Evolutionary conservation across 2,888 invertebrate genomes (phyloP).

Genomic region (Macrophya annulata): DNA sequence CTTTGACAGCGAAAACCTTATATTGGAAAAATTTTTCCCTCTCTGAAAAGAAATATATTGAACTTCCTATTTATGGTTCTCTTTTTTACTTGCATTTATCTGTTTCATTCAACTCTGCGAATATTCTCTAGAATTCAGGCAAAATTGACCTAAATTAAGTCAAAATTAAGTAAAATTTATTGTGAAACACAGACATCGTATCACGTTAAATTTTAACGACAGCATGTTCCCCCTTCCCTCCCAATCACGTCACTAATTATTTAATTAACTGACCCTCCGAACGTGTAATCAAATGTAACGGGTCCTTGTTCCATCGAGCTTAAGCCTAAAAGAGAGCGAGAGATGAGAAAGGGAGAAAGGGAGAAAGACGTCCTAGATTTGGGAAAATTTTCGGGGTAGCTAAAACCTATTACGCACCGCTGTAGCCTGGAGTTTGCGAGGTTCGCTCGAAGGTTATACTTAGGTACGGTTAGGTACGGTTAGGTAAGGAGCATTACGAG

Average conservation of each 20-base stretch:
- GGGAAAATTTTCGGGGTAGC: conserved; percentile 50
- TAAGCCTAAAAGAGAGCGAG: conserved; percentile 23
- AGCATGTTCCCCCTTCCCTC: conserved; percentile 58
- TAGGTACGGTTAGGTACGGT: conserved; percentile 59
- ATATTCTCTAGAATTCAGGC: not conserved
- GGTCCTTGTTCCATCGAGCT: conserved; percentile 40
- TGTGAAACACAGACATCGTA: not conserved
- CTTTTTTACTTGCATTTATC: not conserved
- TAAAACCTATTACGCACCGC: conserved; percentile 52
- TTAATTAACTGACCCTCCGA: conserved; percentile 55
- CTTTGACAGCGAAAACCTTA: not conserved
- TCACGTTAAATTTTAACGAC: conserved; percentile 40
- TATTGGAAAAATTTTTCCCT: conserved; percentile 25
- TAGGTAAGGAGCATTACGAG: conserved; percentile 68
- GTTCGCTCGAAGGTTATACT: conserved; percentile 38
- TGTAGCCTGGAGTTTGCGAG: conserved; percentile 39
- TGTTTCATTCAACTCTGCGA: not conserved
- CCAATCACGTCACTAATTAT: conserved; percentile 58
- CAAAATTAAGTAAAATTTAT: conserved; percentile 15
- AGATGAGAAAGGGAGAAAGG: not conserved
- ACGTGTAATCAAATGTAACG: conserved; percentile 57
- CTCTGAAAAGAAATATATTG: not conserved
- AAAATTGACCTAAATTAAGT: not conserved
- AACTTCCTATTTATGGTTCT: not conserved
- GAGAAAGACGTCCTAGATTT: conserved; percentile 38